Evolutionary conservation across 2,113 vertebrate genomes (phyloP), one percentile per base, ranked within the genome.

Genomic region (Eleginops maclovinus): DNA sequence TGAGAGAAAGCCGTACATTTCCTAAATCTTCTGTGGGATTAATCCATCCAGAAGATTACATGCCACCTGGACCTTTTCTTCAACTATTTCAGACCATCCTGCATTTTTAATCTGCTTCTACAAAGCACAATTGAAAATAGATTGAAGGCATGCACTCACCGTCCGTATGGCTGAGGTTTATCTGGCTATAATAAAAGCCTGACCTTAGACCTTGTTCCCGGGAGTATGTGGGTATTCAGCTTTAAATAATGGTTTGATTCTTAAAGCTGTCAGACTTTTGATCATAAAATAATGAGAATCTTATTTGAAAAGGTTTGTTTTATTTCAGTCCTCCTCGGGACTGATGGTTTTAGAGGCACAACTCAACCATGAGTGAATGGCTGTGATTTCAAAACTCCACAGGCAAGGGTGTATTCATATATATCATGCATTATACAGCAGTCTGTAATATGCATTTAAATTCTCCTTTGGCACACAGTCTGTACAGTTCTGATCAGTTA

Each of bases 221-320:
- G 44, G 28, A 59, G 4, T 19, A 60, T 60, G 47, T 49, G 9
- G 44, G 4, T 60, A 16, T 36, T 65, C 17, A 7, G 13, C 49
- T 61, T 68, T 46, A 28, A 75, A 79, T 46, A 82, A 69, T 66
- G 59, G 26, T 5, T 46, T 56, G 43, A 73, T 88, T 79, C 79
- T 82, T 58, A 43, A 56, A 74, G 51, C 50, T 82, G 58, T 69
- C 72, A 64, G 21, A 73, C 78, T 68, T 68, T 65, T 75, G 70
- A 78, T 75, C 70, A 69, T 36, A 61, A 77, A 84, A 74, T 85
- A 79, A 74, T 36, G 64, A 53, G 68, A 46, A 65, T 79, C 31
- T 13, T 31, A 58, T 80, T 79, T 79, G 79, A 75, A 78, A 77
- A 58, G 63, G 73, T 67, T 65, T 11, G 11, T 63, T 83, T 71